Evolutionary conservation across 2,888 invertebrate genomes (phyloP).

Genomic region (Dasypogon diadema): DNA sequence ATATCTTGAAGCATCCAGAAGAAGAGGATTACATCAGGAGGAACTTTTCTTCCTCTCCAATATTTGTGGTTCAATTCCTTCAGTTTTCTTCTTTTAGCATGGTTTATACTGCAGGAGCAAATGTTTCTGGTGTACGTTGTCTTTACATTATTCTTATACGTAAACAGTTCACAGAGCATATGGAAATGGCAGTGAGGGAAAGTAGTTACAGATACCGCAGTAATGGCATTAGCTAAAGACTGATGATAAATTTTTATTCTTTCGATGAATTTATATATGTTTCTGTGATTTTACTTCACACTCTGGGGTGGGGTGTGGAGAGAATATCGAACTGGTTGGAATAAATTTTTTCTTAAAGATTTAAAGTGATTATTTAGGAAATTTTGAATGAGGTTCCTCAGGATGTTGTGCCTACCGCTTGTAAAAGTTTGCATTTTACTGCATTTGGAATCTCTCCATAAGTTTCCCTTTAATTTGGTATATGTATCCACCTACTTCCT

Average conservation of each 20-base stretch:
- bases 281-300: neutral
- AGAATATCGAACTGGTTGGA: no score
- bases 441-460: no score
- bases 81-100: neutral
- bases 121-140: neutral
- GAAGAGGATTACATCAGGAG: slow-evolving; percentile 16
- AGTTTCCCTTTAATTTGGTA: no score
- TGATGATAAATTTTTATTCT: slow-evolving; percentile 55
- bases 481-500: no score
- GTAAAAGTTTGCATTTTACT: no score
- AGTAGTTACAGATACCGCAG: neutral
- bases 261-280: slow-evolving; percentile 52
- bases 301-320: neutral
- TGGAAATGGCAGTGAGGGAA: neutral
- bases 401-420: no score
- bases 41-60: neutral
- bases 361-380: no score
- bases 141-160: neutral
- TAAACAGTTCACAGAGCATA: neutral
- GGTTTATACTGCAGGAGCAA: neutral
- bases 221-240: slow-evolving; percentile 51
- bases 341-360: no score
- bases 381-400: no score
- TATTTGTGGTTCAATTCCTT: neutral
- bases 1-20: slow-evolving; percentile 21